Evolutionary conservation across 2,113 vertebrate species (phyloP), one percentile per base, ranked within the genome.

Genomic region (Spheniscus mendiculus): DNA sequence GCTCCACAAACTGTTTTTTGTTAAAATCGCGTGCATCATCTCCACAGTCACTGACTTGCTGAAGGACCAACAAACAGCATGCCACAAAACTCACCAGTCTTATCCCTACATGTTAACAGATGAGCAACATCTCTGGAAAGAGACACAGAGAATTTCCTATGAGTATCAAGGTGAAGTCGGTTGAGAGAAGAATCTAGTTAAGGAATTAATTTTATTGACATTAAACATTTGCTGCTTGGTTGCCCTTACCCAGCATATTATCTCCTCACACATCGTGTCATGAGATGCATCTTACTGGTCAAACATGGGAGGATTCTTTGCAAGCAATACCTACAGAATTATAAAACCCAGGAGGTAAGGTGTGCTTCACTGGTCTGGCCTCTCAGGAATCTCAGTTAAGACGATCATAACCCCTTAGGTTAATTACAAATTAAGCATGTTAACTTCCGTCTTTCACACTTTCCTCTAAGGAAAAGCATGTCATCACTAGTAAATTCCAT

Each of bases 391-490:
- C 72, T 77, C 76, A 61, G 61, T 67, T 90, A 77, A 92, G 32
- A 89, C 6, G 4, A 82, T 59, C 53, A 76, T 53, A 95, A 82
- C 42, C 38, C 34, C 69, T 47, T 22, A 87, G 70, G 44, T 89
- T 95, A 95, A 92, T 96, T 85, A 95, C 45, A 96, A 94, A 91
- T 93, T 74, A 95, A 87, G 83, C 47, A 85, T 11, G 13, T 72
- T 96, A 94, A 88, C 19, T 79, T 34, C 56, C 20, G 34, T 78
- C 76, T 95, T 95, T 89, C 76, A 95, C 34, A 83, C 55, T 59
- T 93, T 56, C 42, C 81, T 89, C 77, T 88, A 81, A 66, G 45
- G 69, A 76, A 93, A 93, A 74, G 30, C 34, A 87, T 27, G 56
- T 81, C 7, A 83, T 58, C 29, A 55, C 30, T 44, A 85, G 23